Evolutionary conservation across 2,113 vertebrate species (phyloP), one percentile per base, ranked within the genome.

Genomic region (Datnioides undecimradiatus): DNA sequence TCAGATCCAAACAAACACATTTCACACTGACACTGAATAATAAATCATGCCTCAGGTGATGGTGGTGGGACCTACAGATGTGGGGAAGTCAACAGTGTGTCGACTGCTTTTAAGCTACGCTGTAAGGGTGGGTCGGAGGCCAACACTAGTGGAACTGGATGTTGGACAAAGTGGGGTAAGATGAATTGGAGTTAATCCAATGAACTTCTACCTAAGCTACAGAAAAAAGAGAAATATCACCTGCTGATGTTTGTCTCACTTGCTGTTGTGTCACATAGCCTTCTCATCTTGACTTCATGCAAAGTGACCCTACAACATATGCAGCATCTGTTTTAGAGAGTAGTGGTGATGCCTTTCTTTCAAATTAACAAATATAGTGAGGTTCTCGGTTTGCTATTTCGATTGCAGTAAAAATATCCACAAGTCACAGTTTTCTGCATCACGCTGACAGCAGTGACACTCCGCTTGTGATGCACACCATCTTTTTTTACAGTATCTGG

Each of bases 121-220:
- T 0, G 98, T 98, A 52, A 96, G 98, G n/a, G 90, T 98, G 86
- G 98, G 98, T n/a, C 95, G 98, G 69, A 95, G 98, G 27, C 98
- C 98, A 77, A 99, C 98, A 0, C 95, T 99, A 0, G 97, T 99
- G 84, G 98, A 99, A 87, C 92, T 99, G 90, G 98, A 99, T 21
- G 98, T 99, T 17, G 98, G 98, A 34, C 98, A 99, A 90, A 98
- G 97, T 73, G 96, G 96, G 2, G 97, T 95, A 88, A 93, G 76
- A 62, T 51, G 2, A 63, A 62, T 45, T 65, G 10, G 31, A n/a
- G 17, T 65, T 36, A 4, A 36, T 25, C 27, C 69, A 14, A 51
- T 59, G 31, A 21, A 48, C 1, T 65, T 38, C 1, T 1, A 58
- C 5, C n/a, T 5, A 58, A 19, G n/a, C 5, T 16, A 11, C 5